Percentiles rank a stretch among this genome's conserved stretches.
Evolutionary conservation across 2,113 vertebrate species (phyloP).

Genomic region (Garra rufa): DNA sequence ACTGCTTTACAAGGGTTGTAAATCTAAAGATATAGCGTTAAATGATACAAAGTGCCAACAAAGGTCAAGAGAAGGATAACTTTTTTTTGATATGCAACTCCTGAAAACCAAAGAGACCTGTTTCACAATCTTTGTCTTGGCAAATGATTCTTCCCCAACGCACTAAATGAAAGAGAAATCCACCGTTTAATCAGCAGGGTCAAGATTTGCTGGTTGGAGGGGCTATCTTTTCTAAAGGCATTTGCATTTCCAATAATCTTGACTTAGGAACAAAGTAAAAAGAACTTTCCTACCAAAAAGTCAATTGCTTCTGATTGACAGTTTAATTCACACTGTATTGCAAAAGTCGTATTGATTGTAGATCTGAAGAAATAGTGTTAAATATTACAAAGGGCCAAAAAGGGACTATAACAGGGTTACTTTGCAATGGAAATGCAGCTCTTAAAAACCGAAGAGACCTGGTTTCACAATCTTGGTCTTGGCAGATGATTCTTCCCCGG

Average conservation of each 20-base stretch:
- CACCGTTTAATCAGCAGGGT: neutral
- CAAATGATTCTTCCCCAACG: no score
- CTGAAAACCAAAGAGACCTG: neutral
- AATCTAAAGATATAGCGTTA: no score
- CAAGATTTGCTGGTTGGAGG: neutral
- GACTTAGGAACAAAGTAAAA: neutral
- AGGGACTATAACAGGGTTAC: neutral
- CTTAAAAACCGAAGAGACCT: constrained; percentile 22
- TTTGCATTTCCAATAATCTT: neutral
- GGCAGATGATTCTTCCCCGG: constrained; percentile 65
- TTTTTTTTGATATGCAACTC: neutral
- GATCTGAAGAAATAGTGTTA: neutral
- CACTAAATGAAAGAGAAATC: no score
- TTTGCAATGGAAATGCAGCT: constrained; percentile 38
- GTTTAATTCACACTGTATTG: constrained; percentile 10
- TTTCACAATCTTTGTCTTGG: neutral
- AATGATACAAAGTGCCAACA: no score
- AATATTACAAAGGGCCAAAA: neutral
- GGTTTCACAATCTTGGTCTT: constrained; percentile 36
- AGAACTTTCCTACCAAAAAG: neutral
- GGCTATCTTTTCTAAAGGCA: constrained; percentile 24
- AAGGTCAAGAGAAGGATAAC: no score
- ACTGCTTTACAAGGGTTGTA: neutral
- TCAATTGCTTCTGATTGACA: neutral
- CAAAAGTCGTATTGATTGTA: neutral